These are phyloP conservation scores for Electrona antarctica DNA, from an alignment of 2,113 vertebrate species.

Conservation along the genomic window DNA sequence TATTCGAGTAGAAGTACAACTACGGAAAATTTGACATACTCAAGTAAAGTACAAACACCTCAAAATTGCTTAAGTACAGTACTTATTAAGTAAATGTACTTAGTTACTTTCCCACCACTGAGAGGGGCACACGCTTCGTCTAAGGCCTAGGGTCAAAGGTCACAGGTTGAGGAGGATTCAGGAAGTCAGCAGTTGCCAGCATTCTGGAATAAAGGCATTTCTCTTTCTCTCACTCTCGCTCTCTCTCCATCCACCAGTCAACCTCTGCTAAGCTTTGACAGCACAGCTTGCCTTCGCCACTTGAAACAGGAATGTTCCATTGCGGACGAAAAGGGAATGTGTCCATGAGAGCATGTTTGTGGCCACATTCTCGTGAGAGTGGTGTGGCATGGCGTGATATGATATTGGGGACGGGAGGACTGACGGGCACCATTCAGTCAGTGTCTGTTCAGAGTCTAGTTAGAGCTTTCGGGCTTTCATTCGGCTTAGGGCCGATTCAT, in stretches of 20 bases:
- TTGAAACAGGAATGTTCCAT: background rate
- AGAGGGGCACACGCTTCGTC: constrained; percentile 31
- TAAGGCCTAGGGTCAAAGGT: constrained; percentile 21
- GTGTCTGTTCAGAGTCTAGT: background rate
- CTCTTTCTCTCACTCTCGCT: constrained; percentile 6
- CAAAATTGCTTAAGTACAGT: too few species aligned
- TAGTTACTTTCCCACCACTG: too few species aligned
- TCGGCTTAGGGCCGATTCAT: background rate
- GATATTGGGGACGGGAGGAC: background rate
- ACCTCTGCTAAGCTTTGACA: background rate
- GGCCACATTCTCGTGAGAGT: background rate
- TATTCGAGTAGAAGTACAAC: too few species aligned
- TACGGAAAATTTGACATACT: too few species aligned
- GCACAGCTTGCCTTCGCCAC: background rate
- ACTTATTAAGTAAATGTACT: too few species aligned
- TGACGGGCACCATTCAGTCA: too few species aligned
- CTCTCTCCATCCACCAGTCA: background rate
- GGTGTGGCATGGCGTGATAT: background rate
- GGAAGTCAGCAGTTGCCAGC: constrained; percentile 38
- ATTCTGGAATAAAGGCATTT: constrained; percentile 34
- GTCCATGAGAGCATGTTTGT: background rate
- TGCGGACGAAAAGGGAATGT: background rate
- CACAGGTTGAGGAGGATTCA: constrained; percentile 43
- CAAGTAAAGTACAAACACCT: too few species aligned
- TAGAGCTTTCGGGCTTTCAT: background rate